These are phyloP conservation scores for Allygus modestus DNA, from an alignment of 2,888 invertebrate species.

Conservation along the genomic window DNA sequence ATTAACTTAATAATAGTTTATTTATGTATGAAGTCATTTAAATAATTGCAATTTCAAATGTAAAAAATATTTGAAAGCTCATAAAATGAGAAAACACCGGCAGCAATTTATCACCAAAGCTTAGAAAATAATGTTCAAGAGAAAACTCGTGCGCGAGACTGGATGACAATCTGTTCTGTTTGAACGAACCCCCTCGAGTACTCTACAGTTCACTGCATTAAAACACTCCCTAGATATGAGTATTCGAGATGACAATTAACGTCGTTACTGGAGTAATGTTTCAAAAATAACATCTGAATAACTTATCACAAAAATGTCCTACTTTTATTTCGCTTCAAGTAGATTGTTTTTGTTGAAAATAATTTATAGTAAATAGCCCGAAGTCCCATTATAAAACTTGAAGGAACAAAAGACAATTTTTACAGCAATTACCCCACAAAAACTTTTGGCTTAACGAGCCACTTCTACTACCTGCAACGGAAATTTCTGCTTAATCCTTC, in stretches of 20 bases:
- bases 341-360: too few species aligned
- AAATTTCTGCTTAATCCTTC: not conserved
- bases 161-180: not conserved
- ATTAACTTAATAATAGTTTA: too few species aligned
- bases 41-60: too few species aligned
- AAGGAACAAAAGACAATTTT: not conserved
- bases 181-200: not conserved
- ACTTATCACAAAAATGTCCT: too few species aligned
- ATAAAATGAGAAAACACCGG: not conserved
- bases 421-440: not conserved
- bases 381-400: not conserved
- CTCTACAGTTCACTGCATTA: not conserved
- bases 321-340: too few species aligned
- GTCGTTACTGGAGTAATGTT: not conserved
- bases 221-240: not conserved
- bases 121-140: not conserved
- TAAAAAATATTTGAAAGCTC: too few species aligned
- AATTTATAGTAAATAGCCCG: not conserved
- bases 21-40: too few species aligned
- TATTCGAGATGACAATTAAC: not conserved
- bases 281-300: not conserved
- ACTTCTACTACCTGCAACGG: not conserved
- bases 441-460: constrained; percentile 1
- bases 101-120: not conserved
- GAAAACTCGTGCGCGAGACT: not conserved